Evolutionary conservation across 2,888 invertebrate species (phyloP).

Genomic region (Amblyteles armatorius): DNA sequence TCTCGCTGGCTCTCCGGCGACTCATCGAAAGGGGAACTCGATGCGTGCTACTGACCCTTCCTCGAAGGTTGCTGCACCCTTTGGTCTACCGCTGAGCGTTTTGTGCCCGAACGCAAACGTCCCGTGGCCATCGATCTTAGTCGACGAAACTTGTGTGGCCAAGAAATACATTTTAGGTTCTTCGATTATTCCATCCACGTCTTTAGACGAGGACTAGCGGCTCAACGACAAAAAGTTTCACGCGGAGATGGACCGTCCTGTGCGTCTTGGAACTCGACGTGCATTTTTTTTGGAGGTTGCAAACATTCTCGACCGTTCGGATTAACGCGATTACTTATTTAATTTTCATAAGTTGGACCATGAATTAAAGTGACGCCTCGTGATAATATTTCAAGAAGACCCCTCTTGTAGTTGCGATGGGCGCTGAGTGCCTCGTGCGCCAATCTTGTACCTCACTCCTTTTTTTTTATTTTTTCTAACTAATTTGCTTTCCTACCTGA

Average conservation of each 20-base stretch:
- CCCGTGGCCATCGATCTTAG: slow-evolving; percentile 24
- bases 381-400: no score
- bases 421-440: no score
- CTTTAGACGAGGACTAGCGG: neutral
- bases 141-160: slow-evolving; percentile 35
- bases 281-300: neutral
- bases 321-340: slow-evolving; percentile 16
- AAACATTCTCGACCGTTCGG: slow-evolving; percentile 9
- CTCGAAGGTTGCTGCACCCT: slow-evolving; percentile 47
- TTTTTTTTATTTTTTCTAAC: no score
- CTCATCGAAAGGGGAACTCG: slow-evolving; percentile 20
- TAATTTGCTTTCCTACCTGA: no score
- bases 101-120: neutral
- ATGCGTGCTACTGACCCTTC: slow-evolving; percentile 42
- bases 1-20: slow-evolving; percentile 20
- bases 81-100: slow-evolving; percentile 40
- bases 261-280: neutral
- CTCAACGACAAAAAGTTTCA: slow-evolving; percentile 21
- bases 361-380: neutral
- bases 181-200: neutral
- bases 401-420: no score
- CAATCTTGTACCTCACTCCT: no score
- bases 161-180: slow-evolving; percentile 1
- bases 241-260: neutral
- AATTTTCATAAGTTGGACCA: neutral